Conservation (phyloP, 2,888 invertebrate genomes). For the Lasioglossum lativentre region DNA sequence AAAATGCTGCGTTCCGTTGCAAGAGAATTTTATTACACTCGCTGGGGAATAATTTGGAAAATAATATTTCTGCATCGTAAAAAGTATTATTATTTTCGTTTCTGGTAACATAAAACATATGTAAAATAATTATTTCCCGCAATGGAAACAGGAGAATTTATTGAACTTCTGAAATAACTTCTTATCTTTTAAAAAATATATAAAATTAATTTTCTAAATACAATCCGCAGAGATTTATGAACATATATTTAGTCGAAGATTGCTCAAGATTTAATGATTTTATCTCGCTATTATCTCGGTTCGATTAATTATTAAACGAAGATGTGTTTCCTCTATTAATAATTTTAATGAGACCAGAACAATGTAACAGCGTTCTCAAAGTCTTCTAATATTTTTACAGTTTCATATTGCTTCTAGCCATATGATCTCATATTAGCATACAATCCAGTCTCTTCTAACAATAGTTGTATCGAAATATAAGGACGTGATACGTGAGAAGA, state of each 20-base stretch:
- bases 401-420: neutral
- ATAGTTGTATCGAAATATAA: neutral
- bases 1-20: neutral
- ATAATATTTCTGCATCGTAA: neutral
- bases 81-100: neutral
- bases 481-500: neutral
- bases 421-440: neutral
- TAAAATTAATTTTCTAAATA: neutral
- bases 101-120: neutral
- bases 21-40: neutral
- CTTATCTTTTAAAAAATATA: neutral
- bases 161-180: neutral
- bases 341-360: neutral
- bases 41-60: neutral
- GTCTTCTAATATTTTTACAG: neutral
- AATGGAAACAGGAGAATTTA: neutral
- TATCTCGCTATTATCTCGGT: neutral
- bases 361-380: neutral
- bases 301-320: neutral
- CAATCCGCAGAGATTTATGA: too few relatives aligned
- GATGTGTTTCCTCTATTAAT: neutral
- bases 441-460: neutral
- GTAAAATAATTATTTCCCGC: neutral
- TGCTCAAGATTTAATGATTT: neutral
- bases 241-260: too few relatives aligned